These are phyloP conservation scores for Pterocles orientalis DNA, from an alignment of 2,113 vertebrate species.

Conservation along the genomic window DNA sequence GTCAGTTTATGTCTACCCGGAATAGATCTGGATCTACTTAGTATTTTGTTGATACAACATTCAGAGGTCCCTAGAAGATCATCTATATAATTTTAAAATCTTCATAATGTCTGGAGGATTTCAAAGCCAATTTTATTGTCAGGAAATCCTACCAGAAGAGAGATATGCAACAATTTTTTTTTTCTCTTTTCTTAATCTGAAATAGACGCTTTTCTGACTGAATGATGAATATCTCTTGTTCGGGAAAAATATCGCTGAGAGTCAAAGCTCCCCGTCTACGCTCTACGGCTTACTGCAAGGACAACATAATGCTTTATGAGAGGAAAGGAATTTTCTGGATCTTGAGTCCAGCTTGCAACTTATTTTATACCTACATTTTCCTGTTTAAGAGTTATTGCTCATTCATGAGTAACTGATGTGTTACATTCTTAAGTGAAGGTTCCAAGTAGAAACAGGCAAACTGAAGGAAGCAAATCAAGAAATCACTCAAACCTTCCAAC, in stretches of 20 bases:
- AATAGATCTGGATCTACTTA: too few species aligned
- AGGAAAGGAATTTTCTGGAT: not conserved
- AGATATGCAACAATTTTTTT: not conserved
- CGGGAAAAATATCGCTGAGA: not conserved
- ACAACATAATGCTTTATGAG: not conserved
- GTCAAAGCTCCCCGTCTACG: not conserved
- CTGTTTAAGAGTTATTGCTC: not conserved
- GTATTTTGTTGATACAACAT: not conserved
- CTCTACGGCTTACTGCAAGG: not conserved
- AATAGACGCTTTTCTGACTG: not conserved
- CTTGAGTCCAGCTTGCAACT: not conserved
- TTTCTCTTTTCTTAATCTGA: not conserved
- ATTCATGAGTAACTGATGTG: not conserved
- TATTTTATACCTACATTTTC: not conserved
- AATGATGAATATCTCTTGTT: not conserved
- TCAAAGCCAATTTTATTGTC: not conserved
- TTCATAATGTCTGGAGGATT: not conserved
- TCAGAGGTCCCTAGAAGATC: not conserved
- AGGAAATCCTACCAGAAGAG: not conserved
- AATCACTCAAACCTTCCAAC: not conserved
- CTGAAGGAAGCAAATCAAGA: not conserved
- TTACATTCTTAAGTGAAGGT: not conserved
- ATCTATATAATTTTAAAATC: not conserved
- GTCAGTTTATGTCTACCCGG: fast-evolving
- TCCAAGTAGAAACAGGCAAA: not conserved